Percentiles rank a stretch among this genome's conserved stretches.
Evolutionary conservation across 2,888 invertebrate species (phyloP).

Genomic region (Drosophila borealis): DNA sequence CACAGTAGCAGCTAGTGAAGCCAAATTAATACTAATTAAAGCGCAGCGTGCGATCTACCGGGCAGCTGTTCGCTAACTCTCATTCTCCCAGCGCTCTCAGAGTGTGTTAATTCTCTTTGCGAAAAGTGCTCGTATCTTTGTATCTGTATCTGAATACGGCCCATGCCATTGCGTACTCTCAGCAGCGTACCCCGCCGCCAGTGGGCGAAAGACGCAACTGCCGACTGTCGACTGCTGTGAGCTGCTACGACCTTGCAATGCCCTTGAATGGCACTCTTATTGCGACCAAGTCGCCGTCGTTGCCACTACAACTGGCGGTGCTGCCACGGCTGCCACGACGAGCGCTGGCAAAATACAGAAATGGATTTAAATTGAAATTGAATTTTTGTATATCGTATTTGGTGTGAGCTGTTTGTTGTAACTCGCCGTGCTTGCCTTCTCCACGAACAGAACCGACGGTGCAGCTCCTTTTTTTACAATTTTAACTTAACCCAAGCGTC

Average conservation of each 20-base stretch:
- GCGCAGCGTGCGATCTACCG: conserved; percentile 56
- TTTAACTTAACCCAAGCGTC: conserved; percentile 12
- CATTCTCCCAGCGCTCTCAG: conserved; percentile 13
- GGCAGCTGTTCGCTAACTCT: conserved; percentile 12
- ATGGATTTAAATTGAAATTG: conserved; percentile 62
- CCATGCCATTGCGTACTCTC: conserved; percentile 64
- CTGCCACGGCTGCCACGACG: conserved; percentile 73
- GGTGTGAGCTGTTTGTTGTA: conserved; percentile 29
- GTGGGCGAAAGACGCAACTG: conserved; percentile 77
- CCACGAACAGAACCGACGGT: conserved; percentile 22
- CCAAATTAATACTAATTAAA: conserved; percentile 65
- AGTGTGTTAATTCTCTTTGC: conserved; percentile 47
- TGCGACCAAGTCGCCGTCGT: conserved; percentile 76
- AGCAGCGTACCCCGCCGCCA: conserved; percentile 57
- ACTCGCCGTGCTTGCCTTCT: conserved; percentile 25
- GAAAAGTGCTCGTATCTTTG: conserved; percentile 56
- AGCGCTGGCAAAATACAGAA: conserved; percentile 67
- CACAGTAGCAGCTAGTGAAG: conserved; percentile 13
- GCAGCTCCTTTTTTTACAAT: conserved; percentile 38
- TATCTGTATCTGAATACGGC: conserved; percentile 60
- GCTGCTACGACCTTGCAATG: conserved; percentile 84
- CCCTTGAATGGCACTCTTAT: conserved; percentile 85
- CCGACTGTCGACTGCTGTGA: conserved; percentile 44
- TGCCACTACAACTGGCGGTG: conserved; percentile 75
- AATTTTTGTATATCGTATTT: conserved; percentile 44